Conservation (phyloP, 2,113 vertebrate species). For the Anser cygnoides region DNA sequence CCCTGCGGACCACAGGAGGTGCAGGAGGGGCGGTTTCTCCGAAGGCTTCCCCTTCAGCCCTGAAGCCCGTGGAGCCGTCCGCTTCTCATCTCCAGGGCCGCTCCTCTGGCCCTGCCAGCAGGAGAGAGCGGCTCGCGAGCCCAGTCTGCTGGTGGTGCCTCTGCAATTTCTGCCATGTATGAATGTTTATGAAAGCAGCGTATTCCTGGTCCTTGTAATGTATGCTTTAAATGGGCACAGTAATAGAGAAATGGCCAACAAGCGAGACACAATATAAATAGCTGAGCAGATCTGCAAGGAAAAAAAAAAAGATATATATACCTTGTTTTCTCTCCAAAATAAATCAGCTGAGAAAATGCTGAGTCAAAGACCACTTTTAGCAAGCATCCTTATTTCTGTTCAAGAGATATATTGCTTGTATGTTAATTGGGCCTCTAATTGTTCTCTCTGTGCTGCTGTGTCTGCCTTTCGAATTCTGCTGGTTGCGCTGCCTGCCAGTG, state of each 20-base stretch:
- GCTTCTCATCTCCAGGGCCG: background rate
- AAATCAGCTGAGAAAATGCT: background rate
- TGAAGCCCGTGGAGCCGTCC: background rate
- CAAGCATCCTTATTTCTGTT: background rate
- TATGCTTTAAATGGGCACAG: background rate
- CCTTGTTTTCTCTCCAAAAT: background rate
- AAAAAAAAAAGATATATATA: background rate
- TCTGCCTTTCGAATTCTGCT: background rate
- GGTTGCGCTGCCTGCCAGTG: background rate
- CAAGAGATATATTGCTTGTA: background rate
- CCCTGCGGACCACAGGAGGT: background rate
- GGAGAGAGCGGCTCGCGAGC: background rate
- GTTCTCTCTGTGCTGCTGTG: background rate
- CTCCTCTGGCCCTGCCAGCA: background rate
- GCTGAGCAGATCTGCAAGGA: background rate
- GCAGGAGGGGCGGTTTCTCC: background rate
- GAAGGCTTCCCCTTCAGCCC: background rate
- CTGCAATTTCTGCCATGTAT: background rate
- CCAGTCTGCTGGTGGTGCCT: background rate
- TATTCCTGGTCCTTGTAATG: background rate
- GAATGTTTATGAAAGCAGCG: rapidly evolving
- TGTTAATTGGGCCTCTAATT: constrained; percentile 6
- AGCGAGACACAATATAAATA: background rate
- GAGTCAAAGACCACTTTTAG: background rate
- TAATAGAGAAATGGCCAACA: background rate